Percentiles rank a stretch among this genome's conserved stretches.
Evolutionary conservation across 2,888 invertebrate genomes (phyloP).

Genomic region (Luffia ferchaultella): DNA sequence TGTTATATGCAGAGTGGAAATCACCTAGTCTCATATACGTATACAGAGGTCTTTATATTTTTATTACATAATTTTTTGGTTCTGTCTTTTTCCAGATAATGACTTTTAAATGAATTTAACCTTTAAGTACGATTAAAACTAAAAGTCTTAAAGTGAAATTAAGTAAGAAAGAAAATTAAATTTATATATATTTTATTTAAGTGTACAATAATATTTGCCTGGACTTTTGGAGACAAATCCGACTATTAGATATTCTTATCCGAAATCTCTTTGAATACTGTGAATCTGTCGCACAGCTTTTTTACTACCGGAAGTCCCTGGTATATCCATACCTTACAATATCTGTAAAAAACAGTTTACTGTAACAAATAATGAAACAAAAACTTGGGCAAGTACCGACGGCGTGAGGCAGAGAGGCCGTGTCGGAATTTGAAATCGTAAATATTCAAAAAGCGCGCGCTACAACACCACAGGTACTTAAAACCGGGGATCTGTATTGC

Average conservation of each 20-base stretch:
- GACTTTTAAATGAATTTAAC: not conserved
- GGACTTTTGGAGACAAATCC: conserved; percentile 1
- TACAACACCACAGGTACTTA: not conserved
- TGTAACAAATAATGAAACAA: no score
- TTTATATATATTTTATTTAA: conserved; percentile 1
- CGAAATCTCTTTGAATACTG: no score
- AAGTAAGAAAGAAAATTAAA: not conserved
- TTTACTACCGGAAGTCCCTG: no score
- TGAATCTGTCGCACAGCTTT: no score
- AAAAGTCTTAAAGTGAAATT: not conserved
- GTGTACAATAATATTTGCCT: conserved; percentile 2
- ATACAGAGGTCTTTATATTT: no score
- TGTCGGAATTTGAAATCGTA: conserved; percentile 1
- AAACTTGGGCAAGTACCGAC: no score
- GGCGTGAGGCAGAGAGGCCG: conserved; percentile 1
- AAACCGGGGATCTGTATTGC: not conserved
- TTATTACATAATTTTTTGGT: no score
- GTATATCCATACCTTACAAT: no score
- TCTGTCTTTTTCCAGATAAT: conserved; percentile 1
- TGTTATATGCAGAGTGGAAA: no score
- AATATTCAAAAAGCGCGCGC: conserved; percentile 2
- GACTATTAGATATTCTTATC: not conserved
- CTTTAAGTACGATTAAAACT: not conserved
- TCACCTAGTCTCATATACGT: no score
- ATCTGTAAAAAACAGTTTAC: no score